phyloP scores from a whole-genome alignment of 2,888 invertebrate genomes.

The Candidula unifasciata region DNA sequence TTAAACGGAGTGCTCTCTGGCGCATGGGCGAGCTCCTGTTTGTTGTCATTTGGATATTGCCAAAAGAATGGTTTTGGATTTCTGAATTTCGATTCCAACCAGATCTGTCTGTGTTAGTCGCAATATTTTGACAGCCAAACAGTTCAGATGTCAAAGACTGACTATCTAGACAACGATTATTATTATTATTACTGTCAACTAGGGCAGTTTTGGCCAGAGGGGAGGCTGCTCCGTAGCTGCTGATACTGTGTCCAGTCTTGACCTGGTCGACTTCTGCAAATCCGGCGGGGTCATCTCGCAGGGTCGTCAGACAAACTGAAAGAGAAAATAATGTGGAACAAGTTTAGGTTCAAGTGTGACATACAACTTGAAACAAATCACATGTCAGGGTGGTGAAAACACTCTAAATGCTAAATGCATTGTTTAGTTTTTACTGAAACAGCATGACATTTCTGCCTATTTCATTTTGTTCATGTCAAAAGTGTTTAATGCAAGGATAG shows the following conservation, averaged over 20 bases:
- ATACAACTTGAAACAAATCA: neutral
- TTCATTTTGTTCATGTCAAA: too few species aligned
- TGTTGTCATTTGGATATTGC: neutral
- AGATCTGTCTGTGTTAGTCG: neutral
- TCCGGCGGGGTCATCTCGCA: neutral
- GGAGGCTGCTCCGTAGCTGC: neutral
- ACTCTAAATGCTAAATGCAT: neutral
- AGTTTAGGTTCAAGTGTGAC: neutral
- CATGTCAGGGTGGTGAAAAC: neutral
- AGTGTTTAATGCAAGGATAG: too few species aligned
- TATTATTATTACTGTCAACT: slow-evolving; percentile 5
- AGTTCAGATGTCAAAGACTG: neutral
- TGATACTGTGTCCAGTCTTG: too few species aligned
- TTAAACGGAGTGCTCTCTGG: neutral
- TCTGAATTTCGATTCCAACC: neutral
- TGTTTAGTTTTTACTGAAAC: too few species aligned
- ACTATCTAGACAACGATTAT: neutral
- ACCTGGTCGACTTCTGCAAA: too few species aligned
- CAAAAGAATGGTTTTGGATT: neutral
- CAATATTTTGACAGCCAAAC: neutral
- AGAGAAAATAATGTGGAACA: neutral
- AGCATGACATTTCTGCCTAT: too few species aligned
- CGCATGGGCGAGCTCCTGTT: neutral
- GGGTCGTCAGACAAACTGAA: slow-evolving; percentile 9
- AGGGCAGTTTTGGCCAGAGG: neutral